phyloP scores from a whole-genome alignment of 2,888 invertebrate genomes.

The Sesia bembeciformis region DNA sequence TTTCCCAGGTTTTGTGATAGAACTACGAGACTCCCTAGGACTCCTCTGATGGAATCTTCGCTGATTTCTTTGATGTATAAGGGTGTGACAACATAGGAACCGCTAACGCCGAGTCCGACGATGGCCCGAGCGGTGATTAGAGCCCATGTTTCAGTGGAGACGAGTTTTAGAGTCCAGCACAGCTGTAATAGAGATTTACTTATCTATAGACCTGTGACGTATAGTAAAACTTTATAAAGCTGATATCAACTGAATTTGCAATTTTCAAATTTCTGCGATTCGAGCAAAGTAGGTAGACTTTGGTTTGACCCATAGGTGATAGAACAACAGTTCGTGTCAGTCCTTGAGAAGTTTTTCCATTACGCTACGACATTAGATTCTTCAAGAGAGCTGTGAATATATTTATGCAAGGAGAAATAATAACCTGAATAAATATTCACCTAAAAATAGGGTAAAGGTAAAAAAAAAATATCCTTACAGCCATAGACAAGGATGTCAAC shows the following conservation, averaged over 20 bases:
- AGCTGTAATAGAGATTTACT: conserved; percentile 24
- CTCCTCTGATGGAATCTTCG: conserved; percentile 58
- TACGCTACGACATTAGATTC: not conserved
- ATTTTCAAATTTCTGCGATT: too few species aligned
- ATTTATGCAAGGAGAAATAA: too few species aligned
- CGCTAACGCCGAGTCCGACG: conserved; percentile 54
- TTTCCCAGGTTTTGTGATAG: conserved; percentile 60
- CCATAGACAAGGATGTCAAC: conserved; percentile 55
- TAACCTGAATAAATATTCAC: too few species aligned
- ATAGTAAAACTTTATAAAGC: too few species aligned
- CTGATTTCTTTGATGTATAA: conserved; percentile 65
- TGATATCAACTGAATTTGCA: too few species aligned
- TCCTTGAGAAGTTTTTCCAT: not conserved
- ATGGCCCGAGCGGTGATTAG: conserved; percentile 55
- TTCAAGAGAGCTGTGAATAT: too few species aligned
- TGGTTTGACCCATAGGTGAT: not conserved
- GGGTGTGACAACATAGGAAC: conserved; percentile 61
- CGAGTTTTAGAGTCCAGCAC: conserved; percentile 57
- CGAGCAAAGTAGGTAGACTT: too few species aligned
- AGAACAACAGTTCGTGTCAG: not conserved
- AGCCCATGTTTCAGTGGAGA: conserved; percentile 59
- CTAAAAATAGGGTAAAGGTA: too few species aligned
- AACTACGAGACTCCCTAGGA: conserved; percentile 53
- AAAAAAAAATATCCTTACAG: conserved; percentile 30
- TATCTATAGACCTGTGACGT: not conserved